Evolutionary conservation across 2,888 invertebrate genomes (phyloP).

Genomic region (Synanthedon myopaeformis): DNA sequence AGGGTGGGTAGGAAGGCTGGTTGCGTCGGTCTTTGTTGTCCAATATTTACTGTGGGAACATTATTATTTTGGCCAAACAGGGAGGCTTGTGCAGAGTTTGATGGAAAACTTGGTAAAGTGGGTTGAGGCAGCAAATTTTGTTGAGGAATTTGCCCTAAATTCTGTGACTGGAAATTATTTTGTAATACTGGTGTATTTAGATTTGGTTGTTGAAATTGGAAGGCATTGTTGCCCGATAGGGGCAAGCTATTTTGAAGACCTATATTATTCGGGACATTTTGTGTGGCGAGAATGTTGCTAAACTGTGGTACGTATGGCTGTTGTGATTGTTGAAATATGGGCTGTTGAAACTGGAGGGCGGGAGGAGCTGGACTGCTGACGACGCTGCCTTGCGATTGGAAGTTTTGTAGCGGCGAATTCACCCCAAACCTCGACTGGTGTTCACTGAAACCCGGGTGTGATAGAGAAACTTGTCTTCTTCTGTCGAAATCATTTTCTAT

Average conservation of each 20-base stretch:
- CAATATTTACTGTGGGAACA: slow-evolving; percentile 31
- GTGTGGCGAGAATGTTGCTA: slow-evolving; percentile 37
- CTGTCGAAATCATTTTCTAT: slow-evolving; percentile 64
- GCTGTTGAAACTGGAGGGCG: slow-evolving; percentile 17
- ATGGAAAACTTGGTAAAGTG: slow-evolving; percentile 46
- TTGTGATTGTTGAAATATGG: slow-evolving; percentile 46
- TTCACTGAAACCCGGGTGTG: slow-evolving; percentile 53
- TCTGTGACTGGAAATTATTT: slow-evolving; percentile 35
- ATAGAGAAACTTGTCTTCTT: slow-evolving; percentile 49
- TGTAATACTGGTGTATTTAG: slow-evolving; percentile 27
- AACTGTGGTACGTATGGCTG: slow-evolving; percentile 54
- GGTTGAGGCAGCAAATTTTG: slow-evolving; percentile 34
- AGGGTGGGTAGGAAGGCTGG: slow-evolving; percentile 51
- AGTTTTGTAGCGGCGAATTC: slow-evolving; percentile 51
- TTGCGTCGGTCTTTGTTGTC: slow-evolving; percentile 50
- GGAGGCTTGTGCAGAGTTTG: slow-evolving; percentile 30
- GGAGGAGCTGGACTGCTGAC: slow-evolving; percentile 35
- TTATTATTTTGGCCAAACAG: slow-evolving; percentile 38
- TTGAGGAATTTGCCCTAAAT: slow-evolving; percentile 26
- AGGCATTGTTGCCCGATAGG: slow-evolving; percentile 29
- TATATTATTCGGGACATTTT: slow-evolving; percentile 29
- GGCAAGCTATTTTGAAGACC: slow-evolving; percentile 27
- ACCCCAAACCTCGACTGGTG: slow-evolving; percentile 62
- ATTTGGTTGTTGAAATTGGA: slow-evolving; percentile 38
- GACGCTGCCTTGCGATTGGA: slow-evolving; percentile 36